Conservation (phyloP, 2,797 vertebrate genomes). For the Brachymystax lenok region DNA sequence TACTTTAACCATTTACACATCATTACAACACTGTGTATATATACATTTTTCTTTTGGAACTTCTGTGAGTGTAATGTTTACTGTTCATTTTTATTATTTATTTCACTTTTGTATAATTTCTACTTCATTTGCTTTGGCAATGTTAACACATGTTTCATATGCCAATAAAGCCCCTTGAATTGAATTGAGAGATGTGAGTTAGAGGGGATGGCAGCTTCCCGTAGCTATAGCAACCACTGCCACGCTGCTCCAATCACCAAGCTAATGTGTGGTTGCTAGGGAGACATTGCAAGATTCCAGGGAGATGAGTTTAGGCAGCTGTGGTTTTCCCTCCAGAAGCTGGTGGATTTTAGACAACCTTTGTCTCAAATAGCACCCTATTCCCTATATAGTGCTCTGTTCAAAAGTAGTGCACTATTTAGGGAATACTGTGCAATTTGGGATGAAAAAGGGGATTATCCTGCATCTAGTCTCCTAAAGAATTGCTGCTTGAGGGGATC, state of each 20-base stretch:
- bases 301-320: slow-evolving; percentile 56
- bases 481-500: slow-evolving; percentile 20
- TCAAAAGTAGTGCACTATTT: not conserved
- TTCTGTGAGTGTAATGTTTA: too few relatives aligned
- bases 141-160: too few relatives aligned
- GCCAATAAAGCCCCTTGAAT: too few relatives aligned
- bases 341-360: slow-evolving; percentile 55
- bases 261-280: slow-evolving; percentile 78
- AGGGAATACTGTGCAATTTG: slow-evolving; percentile 29
- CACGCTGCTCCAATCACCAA: slow-evolving; percentile 79
- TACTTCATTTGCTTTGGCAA: too few relatives aligned
- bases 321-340: slow-evolving; percentile 52
- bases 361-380: not conserved
- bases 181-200: slow-evolving; percentile 20
- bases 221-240: slow-evolving; percentile 80
- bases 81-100: too few relatives aligned
- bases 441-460: not conserved
- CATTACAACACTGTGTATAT: too few relatives aligned
- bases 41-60: too few relatives aligned
- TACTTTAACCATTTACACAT: too few relatives aligned
- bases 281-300: slow-evolving; percentile 66
- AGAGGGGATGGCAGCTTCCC: slow-evolving; percentile 73
- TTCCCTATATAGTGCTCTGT: not conserved
- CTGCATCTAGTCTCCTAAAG: too few relatives aligned
- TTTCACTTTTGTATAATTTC: too few relatives aligned